These are phyloP conservation scores for Temnothorax longispinosus DNA, from an alignment of 1,140 invertebrate species.

Conservation along the genomic window DNA sequence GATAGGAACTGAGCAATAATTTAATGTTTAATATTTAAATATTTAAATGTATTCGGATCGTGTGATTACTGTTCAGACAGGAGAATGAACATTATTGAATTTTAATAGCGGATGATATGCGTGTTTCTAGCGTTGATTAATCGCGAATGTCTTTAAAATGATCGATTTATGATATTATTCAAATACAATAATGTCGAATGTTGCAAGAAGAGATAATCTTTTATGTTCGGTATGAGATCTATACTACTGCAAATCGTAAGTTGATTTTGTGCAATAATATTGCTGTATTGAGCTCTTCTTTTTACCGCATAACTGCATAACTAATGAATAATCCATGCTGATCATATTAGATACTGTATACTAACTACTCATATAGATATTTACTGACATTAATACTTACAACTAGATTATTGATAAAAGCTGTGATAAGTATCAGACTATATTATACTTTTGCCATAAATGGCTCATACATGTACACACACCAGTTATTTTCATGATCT, in stretches of 20 bases:
- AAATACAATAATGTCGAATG: background rate
- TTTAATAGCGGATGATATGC: background rate
- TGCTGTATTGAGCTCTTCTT: background rate
- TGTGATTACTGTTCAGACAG: background rate
- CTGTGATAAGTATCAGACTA: background rate
- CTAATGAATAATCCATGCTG: background rate
- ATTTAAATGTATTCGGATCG: constrained; percentile 45
- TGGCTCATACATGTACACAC: background rate
- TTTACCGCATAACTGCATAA: background rate
- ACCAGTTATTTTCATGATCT: background rate
- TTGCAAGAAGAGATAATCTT: background rate
- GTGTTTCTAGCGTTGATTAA: background rate
- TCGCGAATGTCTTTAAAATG: background rate
- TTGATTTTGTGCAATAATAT: background rate
- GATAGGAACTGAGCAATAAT: constrained; percentile 16
- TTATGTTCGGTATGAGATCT: background rate
- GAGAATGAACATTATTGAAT: background rate
- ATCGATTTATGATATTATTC: constrained; percentile 18
- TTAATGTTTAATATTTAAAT: constrained; percentile 36
- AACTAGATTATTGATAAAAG: background rate
- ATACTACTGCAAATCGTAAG: background rate
- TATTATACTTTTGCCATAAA: background rate
- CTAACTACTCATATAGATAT: too few species aligned
- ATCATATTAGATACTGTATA: background rate
- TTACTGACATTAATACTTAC: constrained; percentile 7